These are phyloP conservation scores for Anagyrus pseudococci DNA, from an alignment of 2,888 invertebrate genomes.

Conservation along the genomic window DNA sequence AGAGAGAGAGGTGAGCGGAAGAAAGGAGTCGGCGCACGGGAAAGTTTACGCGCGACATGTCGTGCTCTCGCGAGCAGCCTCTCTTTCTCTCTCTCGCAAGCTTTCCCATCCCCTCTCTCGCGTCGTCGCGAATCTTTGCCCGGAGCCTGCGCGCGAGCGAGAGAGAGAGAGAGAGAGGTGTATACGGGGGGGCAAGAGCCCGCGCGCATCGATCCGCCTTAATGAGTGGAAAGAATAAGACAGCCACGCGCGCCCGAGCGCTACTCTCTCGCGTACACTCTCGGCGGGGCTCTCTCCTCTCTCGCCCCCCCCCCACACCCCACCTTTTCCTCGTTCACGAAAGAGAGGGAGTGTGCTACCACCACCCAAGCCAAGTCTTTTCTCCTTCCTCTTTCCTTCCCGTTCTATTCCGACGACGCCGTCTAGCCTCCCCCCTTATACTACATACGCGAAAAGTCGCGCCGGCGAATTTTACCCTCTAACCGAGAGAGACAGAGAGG, in stretches of 20 bases:
- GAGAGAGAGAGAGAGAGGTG: slow-evolving; percentile 30
- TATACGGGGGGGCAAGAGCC: slow-evolving; percentile 29
- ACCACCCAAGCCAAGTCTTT: slow-evolving; percentile 20
- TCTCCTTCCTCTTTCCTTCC: slow-evolving; percentile 27
- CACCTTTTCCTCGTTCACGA: slow-evolving; percentile 12
- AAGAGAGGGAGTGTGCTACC: slow-evolving; percentile 23
- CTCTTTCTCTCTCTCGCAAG: slow-evolving; percentile 5
- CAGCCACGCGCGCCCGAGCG: slow-evolving; percentile 46
- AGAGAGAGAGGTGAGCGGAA: neutral
- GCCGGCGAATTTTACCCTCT: slow-evolving; percentile 23
- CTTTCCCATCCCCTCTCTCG: slow-evolving; percentile 7
- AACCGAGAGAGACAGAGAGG: no score
- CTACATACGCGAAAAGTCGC: slow-evolving; percentile 16
- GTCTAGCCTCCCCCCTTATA: neutral
- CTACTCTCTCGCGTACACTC: slow-evolving; percentile 3
- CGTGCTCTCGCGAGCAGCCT: slow-evolving; percentile 6
- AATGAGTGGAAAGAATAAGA: slow-evolving; percentile 63
- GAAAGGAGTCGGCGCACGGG: neutral
- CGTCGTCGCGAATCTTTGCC: slow-evolving; percentile 31
- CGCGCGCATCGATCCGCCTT: slow-evolving; percentile 61
- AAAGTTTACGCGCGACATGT: slow-evolving; percentile 22
- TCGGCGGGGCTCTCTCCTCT: neutral
- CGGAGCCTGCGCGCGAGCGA: no score
- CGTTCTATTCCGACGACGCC: slow-evolving; percentile 1
- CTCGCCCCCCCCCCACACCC: neutral